These are phyloP conservation scores for Porites cylindrica DNA, from an alignment of 92 coral and sea anemone species.

Conservation along the genomic window DNA sequence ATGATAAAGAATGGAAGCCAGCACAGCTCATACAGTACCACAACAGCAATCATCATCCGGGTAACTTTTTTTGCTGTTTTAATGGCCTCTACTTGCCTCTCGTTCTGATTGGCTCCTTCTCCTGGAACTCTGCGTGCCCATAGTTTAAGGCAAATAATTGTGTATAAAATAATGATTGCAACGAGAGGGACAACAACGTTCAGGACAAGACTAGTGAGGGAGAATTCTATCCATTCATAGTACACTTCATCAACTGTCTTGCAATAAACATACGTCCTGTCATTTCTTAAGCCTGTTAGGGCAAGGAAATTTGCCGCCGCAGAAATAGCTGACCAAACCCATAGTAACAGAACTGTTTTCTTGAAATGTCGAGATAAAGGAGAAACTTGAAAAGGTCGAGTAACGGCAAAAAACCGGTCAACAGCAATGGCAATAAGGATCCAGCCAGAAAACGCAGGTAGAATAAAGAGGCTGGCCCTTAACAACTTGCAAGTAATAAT, in stretches of 20 bases:
- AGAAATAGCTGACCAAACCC: conserved; percentile 2
- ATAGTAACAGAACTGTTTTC: neutral
- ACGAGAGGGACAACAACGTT: neutral
- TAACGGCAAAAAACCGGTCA: conserved; percentile 21
- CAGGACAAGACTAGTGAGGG: neutral
- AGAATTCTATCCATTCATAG: neutral
- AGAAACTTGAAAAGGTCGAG: neutral
- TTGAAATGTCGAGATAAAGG: conserved; percentile 16
- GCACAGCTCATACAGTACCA: conserved; percentile 19
- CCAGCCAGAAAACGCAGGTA: neutral
- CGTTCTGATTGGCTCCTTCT: conserved; percentile 25
- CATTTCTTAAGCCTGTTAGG: neutral
- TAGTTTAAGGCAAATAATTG: neutral
- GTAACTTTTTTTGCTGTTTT: conserved; percentile 21
- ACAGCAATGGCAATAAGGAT: conserved; percentile 3
- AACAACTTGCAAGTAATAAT: conserved; percentile 17
- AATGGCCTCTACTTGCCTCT: conserved; percentile 21
- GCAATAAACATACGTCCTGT: neutral
- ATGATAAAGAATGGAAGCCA: conserved; percentile 10
- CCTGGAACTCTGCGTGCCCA: conserved; percentile 28
- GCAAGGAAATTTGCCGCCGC: neutral
- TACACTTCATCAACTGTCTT: too few relatives aligned
- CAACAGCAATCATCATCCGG: conserved; percentile 6
- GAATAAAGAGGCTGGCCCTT: neutral
- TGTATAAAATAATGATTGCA: neutral